These are phyloP conservation scores for Molorchus minor DNA, from an alignment of 2,888 invertebrate genomes.

Conservation along the genomic window DNA sequence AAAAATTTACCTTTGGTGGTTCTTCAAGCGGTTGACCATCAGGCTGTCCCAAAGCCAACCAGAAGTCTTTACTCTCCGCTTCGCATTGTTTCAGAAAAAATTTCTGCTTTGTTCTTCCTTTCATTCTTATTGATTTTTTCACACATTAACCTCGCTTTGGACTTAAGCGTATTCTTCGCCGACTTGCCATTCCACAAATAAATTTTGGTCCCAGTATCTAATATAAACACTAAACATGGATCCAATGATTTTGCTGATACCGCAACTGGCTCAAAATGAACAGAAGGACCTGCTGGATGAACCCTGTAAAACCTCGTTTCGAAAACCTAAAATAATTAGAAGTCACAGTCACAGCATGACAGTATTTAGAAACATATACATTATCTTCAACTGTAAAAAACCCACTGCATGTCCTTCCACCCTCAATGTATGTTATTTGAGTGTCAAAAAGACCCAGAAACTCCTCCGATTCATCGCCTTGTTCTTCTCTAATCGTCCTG, in stretches of 20 bases:
- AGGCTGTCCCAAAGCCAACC: constrained; percentile 74
- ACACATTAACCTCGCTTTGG: constrained; percentile 88
- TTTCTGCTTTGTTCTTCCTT: constrained; percentile 92
- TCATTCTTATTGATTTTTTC: constrained; percentile 99
- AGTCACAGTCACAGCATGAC: neutral
- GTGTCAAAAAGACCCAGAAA: constrained; percentile 92
- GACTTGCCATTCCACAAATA: constrained; percentile 92
- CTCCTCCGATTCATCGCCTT: constrained; percentile 95
- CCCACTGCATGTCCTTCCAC: constrained; percentile 96
- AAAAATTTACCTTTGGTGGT: constrained; percentile 63
- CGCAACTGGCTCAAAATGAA: constrained; percentile 89
- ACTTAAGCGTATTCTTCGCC: constrained; percentile 88
- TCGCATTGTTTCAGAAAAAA: constrained; percentile 83
- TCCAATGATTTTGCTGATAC: constrained; percentile 80
- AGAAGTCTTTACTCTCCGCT: constrained; percentile 87
- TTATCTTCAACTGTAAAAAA: constrained; percentile 96
- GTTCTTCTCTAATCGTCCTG: constrained; percentile 95
- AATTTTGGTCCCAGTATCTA: constrained; percentile 87
- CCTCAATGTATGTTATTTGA: constrained; percentile 94
- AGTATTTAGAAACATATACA: constrained; percentile 51
- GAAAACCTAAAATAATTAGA: constrained; percentile 70
- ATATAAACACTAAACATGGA: constrained; percentile 88
- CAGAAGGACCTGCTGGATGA: constrained; percentile 85
- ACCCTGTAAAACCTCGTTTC: constrained; percentile 87
- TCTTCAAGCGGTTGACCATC: constrained; percentile 65